Evolutionary conservation across 2,113 vertebrate genomes (phyloP).

Genomic region (Prinia subflava): DNA sequence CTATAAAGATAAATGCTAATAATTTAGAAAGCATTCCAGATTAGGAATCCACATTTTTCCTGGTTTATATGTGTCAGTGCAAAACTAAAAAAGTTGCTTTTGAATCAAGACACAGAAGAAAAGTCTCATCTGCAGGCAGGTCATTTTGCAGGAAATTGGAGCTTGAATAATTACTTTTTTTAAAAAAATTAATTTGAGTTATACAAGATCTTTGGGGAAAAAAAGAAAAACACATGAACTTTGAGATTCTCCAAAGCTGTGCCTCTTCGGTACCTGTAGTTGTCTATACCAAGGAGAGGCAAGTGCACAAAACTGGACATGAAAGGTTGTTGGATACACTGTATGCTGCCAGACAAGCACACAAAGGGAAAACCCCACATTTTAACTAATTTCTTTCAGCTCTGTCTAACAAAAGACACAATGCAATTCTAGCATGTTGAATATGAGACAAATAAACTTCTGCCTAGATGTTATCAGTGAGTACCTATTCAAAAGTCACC

Average conservation of each 20-base stretch:
- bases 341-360: neutral
- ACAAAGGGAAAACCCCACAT: neutral
- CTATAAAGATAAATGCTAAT: neutral
- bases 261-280: neutral
- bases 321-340: neutral
- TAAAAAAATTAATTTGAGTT: neutral
- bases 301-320: rapidly evolving
- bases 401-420: neutral
- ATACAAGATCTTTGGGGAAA: neutral
- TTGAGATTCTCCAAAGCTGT: neutral
- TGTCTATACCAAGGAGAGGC: neutral
- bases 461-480: neutral
- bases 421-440: neutral
- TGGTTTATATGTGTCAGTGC: neutral
- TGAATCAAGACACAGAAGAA: neutral
- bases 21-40: neutral
- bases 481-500: neutral
- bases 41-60: neutral
- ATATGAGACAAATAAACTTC: neutral
- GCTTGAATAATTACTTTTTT: neutral
- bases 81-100: neutral
- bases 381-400: neutral
- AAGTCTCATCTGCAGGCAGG: neutral
- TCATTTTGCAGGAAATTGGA: neutral
- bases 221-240: neutral